These are phyloP conservation scores for Ladona fulva DNA, from an alignment of 1,140 invertebrate species.

Conservation along the genomic window DNA sequence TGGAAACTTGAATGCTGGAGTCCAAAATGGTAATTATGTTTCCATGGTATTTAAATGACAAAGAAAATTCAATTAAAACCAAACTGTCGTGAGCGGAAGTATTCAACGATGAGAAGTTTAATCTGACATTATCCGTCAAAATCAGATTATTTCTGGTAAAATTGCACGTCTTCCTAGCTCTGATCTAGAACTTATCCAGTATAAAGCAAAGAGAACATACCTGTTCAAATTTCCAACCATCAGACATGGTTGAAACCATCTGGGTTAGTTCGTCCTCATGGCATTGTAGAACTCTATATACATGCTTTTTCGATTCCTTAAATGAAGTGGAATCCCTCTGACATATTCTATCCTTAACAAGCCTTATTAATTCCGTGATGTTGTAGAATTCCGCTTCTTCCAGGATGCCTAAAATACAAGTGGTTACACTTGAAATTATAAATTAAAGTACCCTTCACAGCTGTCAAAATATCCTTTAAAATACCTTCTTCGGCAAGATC, in stretches of 20 bases:
- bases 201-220: too few relatives aligned
- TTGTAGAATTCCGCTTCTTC: slow-evolving; percentile 99
- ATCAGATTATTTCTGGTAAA: too few relatives aligned
- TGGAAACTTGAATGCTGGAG: too few relatives aligned
- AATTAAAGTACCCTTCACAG: slow-evolving; percentile 10
- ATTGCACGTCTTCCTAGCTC: too few relatives aligned
- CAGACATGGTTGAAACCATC: slow-evolving; percentile 97
- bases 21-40: too few relatives aligned
- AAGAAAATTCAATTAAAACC: too few relatives aligned
- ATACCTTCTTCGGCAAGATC: slow-evolving; percentile 90
- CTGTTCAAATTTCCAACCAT: slow-evolving; percentile 99
- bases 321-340: slow-evolving; percentile 57
- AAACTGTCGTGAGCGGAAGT: too few relatives aligned
- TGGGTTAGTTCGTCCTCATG: slow-evolving; percentile 97
- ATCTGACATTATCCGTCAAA: too few relatives aligned
- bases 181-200: too few relatives aligned
- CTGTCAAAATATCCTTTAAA: slow-evolving; percentile 16
- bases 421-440: not conserved
- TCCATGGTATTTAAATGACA: too few relatives aligned
- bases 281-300: slow-evolving; percentile 96
- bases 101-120: too few relatives aligned
- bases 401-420: slow-evolving; percentile 59
- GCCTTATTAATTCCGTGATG: slow-evolving; percentile 86
- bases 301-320: slow-evolving; percentile 82
- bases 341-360: slow-evolving; percentile 88